Conservation (phyloP, 2,888 invertebrate species). For the Pristionchus fissidentatus region DNA sequence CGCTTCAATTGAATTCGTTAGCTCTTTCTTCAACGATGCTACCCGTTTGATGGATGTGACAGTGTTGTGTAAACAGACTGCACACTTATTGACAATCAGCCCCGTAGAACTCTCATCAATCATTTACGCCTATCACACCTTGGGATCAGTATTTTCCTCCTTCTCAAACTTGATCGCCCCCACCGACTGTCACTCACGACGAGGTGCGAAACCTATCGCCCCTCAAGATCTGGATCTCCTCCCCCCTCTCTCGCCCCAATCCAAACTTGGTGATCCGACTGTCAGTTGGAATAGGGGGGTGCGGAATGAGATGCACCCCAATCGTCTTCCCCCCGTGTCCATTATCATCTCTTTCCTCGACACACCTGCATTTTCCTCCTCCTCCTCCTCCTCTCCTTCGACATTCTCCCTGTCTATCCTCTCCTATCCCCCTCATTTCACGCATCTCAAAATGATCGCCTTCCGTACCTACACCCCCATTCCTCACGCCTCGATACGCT, state of each 20-base stretch:
- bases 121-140: too few relatives aligned
- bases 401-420: neutral
- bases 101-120: constrained; percentile 12
- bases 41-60: constrained; percentile 28
- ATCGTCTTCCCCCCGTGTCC: neutral
- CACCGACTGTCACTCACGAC: too few relatives aligned
- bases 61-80: too few relatives aligned
- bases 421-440: constrained; percentile 4
- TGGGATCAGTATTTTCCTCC: neutral
- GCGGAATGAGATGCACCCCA: neutral
- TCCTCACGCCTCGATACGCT: constrained; percentile 1
- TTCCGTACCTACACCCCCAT: constrained; percentile 1
- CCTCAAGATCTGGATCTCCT: neutral
- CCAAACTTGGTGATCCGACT: constrained; percentile 11
- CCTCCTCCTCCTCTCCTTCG: neutral
- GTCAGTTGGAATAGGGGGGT: constrained; percentile 14
- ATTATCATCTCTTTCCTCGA: constrained; percentile 2
- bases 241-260: neutral
- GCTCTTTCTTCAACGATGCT: neutral
- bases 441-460: constrained; percentile 31
- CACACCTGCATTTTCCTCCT: neutral
- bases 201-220: neutral
- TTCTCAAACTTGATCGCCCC: neutral
- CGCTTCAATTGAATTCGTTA: constrained; percentile 12
- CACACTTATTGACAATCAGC: neutral